phyloP scores from a whole-genome alignment of 2,888 invertebrate species.

The Chalcis sispes region DNA sequence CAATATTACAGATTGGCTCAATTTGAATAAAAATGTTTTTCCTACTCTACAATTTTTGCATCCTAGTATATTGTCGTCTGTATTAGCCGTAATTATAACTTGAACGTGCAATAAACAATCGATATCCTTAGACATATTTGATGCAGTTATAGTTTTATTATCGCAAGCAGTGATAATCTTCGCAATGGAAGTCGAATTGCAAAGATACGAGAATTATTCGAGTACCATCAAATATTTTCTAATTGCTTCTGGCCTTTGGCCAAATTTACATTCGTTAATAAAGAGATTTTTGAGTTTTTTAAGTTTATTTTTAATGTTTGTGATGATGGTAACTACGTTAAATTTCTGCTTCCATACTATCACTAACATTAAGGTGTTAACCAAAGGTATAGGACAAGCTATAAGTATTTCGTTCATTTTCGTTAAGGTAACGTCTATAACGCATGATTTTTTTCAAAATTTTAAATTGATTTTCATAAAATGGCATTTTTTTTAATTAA shows the following conservation, averaged over 20 bases:
- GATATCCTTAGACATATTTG: not conserved
- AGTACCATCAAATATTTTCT: not conserved
- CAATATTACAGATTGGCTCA: no score
- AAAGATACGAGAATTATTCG: not conserved
- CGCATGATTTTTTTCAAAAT: no score
- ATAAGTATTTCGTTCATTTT: not conserved
- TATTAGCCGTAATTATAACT: no score
- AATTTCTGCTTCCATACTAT: constrained; percentile 14
- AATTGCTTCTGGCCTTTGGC: constrained; percentile 6
- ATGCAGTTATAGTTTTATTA: not conserved
- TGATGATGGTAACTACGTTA: not conserved
- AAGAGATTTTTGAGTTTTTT: not conserved
- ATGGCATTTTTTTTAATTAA: no score
- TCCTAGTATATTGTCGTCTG: no score
- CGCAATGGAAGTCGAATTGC: not conserved
- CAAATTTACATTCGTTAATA: not conserved
- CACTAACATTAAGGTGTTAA: not conserved
- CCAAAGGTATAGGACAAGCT: not conserved
- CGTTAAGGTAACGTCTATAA: constrained; percentile 16
- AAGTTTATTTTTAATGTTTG: not conserved
- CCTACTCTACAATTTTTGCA: no score
- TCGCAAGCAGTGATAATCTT: not conserved
- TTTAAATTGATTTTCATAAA: no score
- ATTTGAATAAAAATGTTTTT: no score
- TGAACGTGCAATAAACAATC: not conserved